A percentile compares a stretch with the other conserved stretches of the same genome.
These are phyloP conservation scores for Rotaria socialis DNA, from an alignment of 2,888 invertebrate genomes.

Conservation along the genomic window DNA sequence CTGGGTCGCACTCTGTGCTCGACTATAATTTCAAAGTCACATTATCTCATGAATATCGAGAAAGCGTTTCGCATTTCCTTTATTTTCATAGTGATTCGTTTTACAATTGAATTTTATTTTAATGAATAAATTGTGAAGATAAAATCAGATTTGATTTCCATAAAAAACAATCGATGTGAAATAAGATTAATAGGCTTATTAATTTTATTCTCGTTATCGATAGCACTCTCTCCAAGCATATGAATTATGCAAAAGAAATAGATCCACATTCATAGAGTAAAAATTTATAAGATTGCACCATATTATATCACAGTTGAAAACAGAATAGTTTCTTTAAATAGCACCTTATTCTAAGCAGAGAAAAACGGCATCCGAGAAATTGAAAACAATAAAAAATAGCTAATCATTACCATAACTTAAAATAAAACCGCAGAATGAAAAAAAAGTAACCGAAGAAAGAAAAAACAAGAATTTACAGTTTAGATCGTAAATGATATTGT, in stretches of 20 bases:
- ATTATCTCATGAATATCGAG: too few species aligned
- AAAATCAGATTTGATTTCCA: too few species aligned
- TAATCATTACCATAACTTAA: not conserved
- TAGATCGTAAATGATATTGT: slow-evolving; percentile 12
- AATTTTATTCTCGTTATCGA: too few species aligned
- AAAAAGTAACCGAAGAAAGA: not conserved
- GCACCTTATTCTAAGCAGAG: not conserved
- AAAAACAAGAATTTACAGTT: not conserved
- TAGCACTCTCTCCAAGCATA: not conserved
- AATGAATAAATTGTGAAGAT: too few species aligned
- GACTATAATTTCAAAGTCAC: too few species aligned
- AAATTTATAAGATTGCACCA: not conserved
- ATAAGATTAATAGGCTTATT: too few species aligned
- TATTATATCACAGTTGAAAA: not conserved
- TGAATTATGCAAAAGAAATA: not conserved
- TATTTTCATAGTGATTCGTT: too few species aligned
- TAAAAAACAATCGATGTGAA: too few species aligned
- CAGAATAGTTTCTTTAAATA: not conserved
- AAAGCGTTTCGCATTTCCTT: too few species aligned
- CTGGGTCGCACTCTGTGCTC: too few species aligned
- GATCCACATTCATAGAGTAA: not conserved
- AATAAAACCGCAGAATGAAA: not conserved
- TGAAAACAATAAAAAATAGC: not conserved
- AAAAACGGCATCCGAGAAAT: not conserved
- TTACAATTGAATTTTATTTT: too few species aligned